Conservation (phyloP, 2,888 invertebrate species). For the Sesamia inferens region DNA sequence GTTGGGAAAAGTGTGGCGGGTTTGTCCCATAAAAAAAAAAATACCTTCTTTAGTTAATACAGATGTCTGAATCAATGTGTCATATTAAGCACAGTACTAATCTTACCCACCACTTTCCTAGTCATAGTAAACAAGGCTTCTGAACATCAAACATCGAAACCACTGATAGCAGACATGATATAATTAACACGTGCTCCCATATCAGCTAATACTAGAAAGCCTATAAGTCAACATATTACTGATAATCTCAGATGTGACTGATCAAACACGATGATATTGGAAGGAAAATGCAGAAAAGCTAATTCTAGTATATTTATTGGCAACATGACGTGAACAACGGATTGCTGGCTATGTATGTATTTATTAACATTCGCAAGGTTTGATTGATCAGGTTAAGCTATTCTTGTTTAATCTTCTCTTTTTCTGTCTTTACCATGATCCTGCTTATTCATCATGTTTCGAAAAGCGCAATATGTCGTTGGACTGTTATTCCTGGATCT, state of each 20-base stretch:
- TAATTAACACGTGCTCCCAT: conserved; percentile 41
- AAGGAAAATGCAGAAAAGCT: conserved; percentile 20
- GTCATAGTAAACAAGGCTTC: conserved; percentile 15
- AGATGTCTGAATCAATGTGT: not conserved
- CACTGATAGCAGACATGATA: conserved; percentile 26
- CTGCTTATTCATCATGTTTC: too few species aligned
- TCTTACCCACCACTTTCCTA: conserved; percentile 8
- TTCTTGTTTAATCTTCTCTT: too few species aligned
- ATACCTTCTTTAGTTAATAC: not conserved
- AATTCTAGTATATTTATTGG: not conserved
- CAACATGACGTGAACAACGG: not conserved
- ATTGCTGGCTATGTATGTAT: too few species aligned
- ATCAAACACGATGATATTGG: conserved; percentile 29
- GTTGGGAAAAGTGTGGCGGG: too few species aligned
- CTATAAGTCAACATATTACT: conserved; percentile 43
- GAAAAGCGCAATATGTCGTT: too few species aligned
- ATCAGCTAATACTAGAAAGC: conserved; percentile 40
- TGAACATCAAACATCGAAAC: conserved; percentile 35
- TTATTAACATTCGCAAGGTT: too few species aligned
- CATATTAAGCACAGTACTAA: conserved; percentile 5
- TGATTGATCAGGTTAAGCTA: too few species aligned
- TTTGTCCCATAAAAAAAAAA: too few species aligned
- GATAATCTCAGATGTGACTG: conserved; percentile 44
- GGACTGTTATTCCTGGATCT: too few species aligned
- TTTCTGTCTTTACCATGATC: too few species aligned